Evolutionary conservation across 2,888 invertebrate species (phyloP).

Genomic region (Acanthosepion lycidas): DNA sequence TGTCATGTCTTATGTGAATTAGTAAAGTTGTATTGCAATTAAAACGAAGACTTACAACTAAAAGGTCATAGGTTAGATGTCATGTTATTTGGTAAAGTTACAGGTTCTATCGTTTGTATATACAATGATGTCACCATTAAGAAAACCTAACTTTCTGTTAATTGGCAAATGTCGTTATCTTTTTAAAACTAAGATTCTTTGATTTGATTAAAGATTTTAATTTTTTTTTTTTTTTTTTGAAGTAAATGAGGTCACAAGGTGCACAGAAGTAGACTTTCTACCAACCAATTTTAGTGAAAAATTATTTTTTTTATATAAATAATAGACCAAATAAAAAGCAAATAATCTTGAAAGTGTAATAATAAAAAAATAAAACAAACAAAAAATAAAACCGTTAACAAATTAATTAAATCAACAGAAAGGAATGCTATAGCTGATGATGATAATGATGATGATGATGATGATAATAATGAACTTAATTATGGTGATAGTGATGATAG

Average conservation of each 20-base stretch:
- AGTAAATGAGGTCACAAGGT: not conserved
- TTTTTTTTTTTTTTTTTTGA: too few relatives aligned
- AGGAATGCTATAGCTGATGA: not conserved
- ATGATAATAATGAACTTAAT: not conserved
- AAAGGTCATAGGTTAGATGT: too few relatives aligned
- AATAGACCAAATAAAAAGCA: not conserved
- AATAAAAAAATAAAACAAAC: not conserved
- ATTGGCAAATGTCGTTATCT: too few relatives aligned
- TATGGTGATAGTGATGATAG: not conserved
- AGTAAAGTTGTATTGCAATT: too few relatives aligned
- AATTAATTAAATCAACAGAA: not conserved
- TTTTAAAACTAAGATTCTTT: too few relatives aligned
- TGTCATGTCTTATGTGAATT: too few relatives aligned
- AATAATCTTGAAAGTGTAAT: not conserved
- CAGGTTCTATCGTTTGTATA: too few relatives aligned
- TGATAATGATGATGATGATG: not conserved
- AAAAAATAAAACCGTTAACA: not conserved
- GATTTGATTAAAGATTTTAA: too few relatives aligned
- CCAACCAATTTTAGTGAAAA: not conserved
- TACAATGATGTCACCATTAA: too few relatives aligned
- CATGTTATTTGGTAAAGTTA: too few relatives aligned
- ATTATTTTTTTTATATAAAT: not conserved
- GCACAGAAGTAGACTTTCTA: not conserved
- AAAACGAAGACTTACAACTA: too few relatives aligned
- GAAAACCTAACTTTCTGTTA: too few relatives aligned